These are phyloP conservation scores for Eclectus roratus DNA, from an alignment of 2,113 vertebrate species.

Conservation along the genomic window DNA sequence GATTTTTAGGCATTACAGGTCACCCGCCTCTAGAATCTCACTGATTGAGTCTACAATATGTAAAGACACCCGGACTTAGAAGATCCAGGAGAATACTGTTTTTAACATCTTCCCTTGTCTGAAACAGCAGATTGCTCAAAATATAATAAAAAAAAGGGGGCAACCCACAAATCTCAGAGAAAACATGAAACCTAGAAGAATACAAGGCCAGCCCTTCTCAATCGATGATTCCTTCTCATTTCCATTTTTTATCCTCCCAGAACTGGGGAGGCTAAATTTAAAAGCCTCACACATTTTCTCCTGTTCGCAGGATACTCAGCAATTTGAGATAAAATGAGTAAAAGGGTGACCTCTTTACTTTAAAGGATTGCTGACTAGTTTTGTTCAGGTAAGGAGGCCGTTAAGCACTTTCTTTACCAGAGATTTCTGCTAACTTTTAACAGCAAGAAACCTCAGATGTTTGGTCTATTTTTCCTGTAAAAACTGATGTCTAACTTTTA, in stretches of 20 bases:
- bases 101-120: background rate
- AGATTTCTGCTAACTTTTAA: background rate
- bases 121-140: background rate
- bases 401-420: constrained; percentile 11
- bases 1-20: background rate
- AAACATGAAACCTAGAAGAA: background rate
- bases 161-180: background rate
- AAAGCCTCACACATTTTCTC: background rate
- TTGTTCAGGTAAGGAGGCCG: background rate
- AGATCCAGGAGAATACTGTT: background rate
- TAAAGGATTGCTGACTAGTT: background rate
- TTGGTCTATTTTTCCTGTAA: background rate
- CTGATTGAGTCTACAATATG: background rate
- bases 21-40: background rate
- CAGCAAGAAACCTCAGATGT: background rate
- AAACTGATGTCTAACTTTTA: background rate
- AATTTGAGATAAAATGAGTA: constrained; percentile 26
- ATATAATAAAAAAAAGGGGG: rapidly evolving
- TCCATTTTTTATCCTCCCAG: background rate
- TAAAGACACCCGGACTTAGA: background rate
- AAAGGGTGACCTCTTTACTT: constrained; percentile 30
- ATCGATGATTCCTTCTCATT: background rate
- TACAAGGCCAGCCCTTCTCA: background rate
- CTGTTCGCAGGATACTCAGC: background rate
- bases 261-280: constrained; percentile 5